Base-by-base conservation (phyloP, 1,140 invertebrate species). In the Drosophila sucinea region DNA sequence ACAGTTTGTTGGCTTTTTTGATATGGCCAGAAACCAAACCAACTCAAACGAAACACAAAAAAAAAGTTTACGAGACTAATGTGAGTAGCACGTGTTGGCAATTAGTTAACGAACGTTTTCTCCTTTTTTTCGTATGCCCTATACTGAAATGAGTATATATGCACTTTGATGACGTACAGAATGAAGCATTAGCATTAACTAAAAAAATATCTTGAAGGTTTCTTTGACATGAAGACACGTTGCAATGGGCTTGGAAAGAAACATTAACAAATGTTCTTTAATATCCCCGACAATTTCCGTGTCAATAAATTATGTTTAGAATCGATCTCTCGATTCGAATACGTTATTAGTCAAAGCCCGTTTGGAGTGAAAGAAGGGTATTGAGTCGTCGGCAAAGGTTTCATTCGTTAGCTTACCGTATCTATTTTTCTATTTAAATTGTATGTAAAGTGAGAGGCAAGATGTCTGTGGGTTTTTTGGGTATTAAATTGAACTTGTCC, bases 1-100 rank as follows among this genome's bases (percentile, higher is more conserved):
- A 60, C 57, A 75, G 71, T 68, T 75, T 70, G 74, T 71, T 77
- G 74, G 77, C 74, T 77, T 66, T 77, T 66, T 56, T 77, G 73
- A 77, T 77, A 65, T 77, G 66, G 56, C 73, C 77, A 40, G 66
- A 77, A 60, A 35, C 47, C 23, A 51, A 27, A 51, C 44, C 44
- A 51, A 51, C 25, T 23, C 44, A 10, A 51, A 27, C 23, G 27
- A 3, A 51, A 38, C 35, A 38, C 38, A 66, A 51, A 38, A 40
- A n/a, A 33, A 74, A 66, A 60, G 32, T 67, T 68, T 63, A 17
- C 6, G 67, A 60, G 71, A 73, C 61, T 77, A 70, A 77, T 77
- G 67, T 11, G 60, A 67, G 60, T 40, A 33, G 51, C 74, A 77
- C 74, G 74, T 71, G 74, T 67, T 71, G 73, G 60, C 73, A 77